Base-by-base conservation (phyloP, 1,140 invertebrate genomes). In the Hermetia illucens region DNA sequence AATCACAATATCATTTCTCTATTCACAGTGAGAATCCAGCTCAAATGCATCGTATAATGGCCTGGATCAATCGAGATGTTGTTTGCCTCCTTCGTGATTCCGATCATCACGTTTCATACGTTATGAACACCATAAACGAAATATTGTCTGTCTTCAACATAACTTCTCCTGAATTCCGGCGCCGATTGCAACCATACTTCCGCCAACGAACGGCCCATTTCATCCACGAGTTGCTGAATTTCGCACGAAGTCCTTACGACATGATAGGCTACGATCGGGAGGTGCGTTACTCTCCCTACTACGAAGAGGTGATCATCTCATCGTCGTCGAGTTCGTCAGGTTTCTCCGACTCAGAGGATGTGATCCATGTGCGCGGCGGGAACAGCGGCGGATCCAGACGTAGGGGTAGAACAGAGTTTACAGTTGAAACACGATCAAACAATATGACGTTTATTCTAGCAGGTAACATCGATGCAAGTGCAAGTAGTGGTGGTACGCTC, bases 1-100 rank as follows among this genome's bases (percentile, higher is more conserved):
- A n/a, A n/a, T n/a, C n/a, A n/a, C n/a, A n/a, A n/a, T n/a, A n/a
- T n/a, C n/a, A n/a, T n/a, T n/a, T n/a, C n/a, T n/a, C n/a, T 69
- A 31, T 32, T 35, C 42, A 61, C 52, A 78, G 79, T 52, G 65
- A 71, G 50, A 84, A 90, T 65, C 81, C 81, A 32, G 74, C 77
- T 18, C 75, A 82, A 55, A 71, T 77, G 35, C 76, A 83, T 58
- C 74, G 89, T 3, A 59, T 95, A 22, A 72, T 87, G 33, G 84
- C 83, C 1, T 95, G 88, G 86, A 64, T 95, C 2, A 82, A 82
- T 51, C 68, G 90, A 40, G 90, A 95, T 64, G 63, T 95, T 12
- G 46, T 56, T 5, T 61, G 51, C 70, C 75, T 56, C 79, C 76
- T 48, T 53, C 89, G 40, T 50, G 78, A 36, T 64, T 70, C 46